Percentiles rank a stretch among this genome's conserved stretches.
Evolutionary conservation across 2,888 invertebrate species (phyloP).

Genomic region (Gortyna flavago): DNA sequence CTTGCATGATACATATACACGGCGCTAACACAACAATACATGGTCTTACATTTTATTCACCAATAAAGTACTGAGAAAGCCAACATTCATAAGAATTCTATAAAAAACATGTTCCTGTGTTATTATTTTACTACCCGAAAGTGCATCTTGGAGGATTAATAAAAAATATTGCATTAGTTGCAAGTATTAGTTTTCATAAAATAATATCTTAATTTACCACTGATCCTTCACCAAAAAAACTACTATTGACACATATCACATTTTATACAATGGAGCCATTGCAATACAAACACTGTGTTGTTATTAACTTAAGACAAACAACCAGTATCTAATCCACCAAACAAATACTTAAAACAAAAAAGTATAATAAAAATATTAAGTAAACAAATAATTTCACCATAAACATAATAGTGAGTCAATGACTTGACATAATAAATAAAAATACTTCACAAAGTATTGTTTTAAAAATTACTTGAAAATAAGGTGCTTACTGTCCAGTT

Average conservation of each 20-base stretch:
- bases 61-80: not conserved
- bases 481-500: conserved; percentile 6
- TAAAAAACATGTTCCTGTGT: not conserved
- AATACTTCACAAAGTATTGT: not conserved
- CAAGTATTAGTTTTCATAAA: not conserved
- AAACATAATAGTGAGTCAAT: conserved; percentile 27
- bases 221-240: not conserved
- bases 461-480: conserved; percentile 4
- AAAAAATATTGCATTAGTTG: not conserved
- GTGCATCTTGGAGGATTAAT: not conserved
- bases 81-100: not conserved
- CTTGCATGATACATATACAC: too few species aligned
- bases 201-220: conserved; percentile 38
- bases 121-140: not conserved
- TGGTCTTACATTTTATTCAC: not conserved
- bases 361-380: too few species aligned
- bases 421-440: not conserved
- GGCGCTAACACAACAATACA: not conserved
- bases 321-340: conserved; percentile 15
- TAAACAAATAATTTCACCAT: conserved; percentile 13
- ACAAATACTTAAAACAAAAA: conserved; percentile 9
- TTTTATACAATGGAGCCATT: not conserved
- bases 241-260: not conserved
- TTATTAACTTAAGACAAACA: conserved; percentile 9
- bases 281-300: not conserved